phyloP scores from a whole-genome alignment of 2,113 vertebrate species.

The Scalopus aquaticus region DNA sequence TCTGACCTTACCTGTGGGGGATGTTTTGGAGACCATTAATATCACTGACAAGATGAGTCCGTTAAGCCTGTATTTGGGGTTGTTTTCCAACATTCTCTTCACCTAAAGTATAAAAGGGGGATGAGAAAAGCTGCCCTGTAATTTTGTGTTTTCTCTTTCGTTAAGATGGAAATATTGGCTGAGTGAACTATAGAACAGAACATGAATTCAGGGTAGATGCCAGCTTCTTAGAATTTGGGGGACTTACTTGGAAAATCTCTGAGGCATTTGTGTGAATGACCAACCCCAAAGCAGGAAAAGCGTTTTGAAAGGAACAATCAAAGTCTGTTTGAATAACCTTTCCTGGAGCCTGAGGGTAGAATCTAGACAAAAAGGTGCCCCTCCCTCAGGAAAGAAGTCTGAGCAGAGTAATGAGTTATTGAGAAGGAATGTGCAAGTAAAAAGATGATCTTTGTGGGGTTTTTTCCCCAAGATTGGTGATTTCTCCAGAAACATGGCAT shows the following conservation, averaged over 20 bases:
- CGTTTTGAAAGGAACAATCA: not conserved
- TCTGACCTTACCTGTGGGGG: not conserved
- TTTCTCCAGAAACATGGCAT: not conserved
- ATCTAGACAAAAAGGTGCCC: not conserved
- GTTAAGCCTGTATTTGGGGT: not conserved
- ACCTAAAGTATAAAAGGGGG: not conserved
- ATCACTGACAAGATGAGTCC: not conserved
- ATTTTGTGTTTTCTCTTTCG: not conserved
- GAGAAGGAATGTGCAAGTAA: not conserved
- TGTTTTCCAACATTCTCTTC: not conserved
- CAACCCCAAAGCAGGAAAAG: not conserved
- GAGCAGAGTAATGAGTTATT: not conserved
- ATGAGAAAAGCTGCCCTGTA: not conserved
- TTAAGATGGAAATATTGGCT: not conserved
- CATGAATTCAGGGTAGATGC: not conserved
- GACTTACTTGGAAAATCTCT: not conserved
- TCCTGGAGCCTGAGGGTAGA: not conserved
- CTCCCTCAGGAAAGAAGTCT: not conserved
- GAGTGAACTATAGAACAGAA: not conserved
- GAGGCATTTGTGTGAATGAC: not conserved
- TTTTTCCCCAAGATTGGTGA: not conserved
- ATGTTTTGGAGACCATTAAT: not conserved
- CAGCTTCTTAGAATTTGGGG: not conserved
- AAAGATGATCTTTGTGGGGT: not conserved
- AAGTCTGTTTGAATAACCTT: conserved; percentile 24